Base-by-base conservation (phyloP, 1,140 invertebrate species). In the Drosophila kanapiae region DNA sequence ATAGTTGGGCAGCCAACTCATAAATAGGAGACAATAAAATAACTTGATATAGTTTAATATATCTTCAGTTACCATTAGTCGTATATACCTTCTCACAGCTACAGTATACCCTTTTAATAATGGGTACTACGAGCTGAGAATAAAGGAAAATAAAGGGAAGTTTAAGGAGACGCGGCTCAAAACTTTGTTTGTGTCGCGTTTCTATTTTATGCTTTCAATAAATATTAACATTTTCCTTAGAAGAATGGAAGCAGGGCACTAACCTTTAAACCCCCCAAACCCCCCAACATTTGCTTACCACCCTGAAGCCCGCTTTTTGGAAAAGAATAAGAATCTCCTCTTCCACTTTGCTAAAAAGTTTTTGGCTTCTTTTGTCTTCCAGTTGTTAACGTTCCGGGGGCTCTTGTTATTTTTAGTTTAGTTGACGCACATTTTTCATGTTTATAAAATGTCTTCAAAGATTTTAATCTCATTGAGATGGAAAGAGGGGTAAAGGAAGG, bases 391-490 rank as follows among this genome's bases (percentile, higher is more conserved):
- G 47, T 61, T 69, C 10, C 58, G 23, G 23, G 13, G n/a, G 5
- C 48, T 67, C 62, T 75, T 68, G 75, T 75, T 76, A 75, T 68
- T 60, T 77, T 76, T 77, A 76, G 74, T 76, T 75, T 75, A 76
- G 45, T 78, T 69, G 40, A 77, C 75, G 65, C 37, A 67, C 51
- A 78, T 78, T 78, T 78, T 77, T 78, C 63, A 80, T 80, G 67
- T 82, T 82, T 82, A 71, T 80, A 72, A 67, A 82, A 77, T 71
- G 72, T 82, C 78, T 77, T 82, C 35, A 77, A 76, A 81, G 80
- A 82, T 82, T 82, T 77, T 78, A 80, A 82, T 81, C 78, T 82
- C 49, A 75, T 78, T 76, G 57, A 64, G 71, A 35, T 37, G 56
- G 27, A 48, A 33, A 48, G 47, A 23, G 31, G 49, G n/a, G n/a